Evolutionary conservation across 2,113 vertebrate species (phyloP).

Genomic region (Psammodynastes pulverulentus): DNA sequence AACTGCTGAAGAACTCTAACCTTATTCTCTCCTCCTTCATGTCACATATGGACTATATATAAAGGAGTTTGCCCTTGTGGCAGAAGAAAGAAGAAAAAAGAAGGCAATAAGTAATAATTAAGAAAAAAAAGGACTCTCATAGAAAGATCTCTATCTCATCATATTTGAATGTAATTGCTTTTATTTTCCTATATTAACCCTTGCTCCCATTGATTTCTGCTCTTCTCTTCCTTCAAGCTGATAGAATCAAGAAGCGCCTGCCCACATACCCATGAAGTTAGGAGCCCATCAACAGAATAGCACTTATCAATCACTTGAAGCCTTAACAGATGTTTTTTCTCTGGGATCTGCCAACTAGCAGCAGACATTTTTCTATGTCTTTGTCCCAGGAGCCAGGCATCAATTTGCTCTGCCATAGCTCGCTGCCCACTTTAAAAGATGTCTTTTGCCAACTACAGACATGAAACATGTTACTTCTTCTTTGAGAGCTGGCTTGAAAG

Average conservation of each 20-base stretch:
- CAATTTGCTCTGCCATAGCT: neutral
- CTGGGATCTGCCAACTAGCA: neutral
- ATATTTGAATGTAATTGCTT: neutral
- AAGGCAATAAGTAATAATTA: neutral
- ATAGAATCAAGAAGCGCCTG: neutral
- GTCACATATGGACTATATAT: neutral
- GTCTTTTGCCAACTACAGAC: neutral
- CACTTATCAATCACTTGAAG: neutral
- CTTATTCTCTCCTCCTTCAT: neutral
- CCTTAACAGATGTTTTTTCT: neutral
- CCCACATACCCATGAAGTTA: neutral
- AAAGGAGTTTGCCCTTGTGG: neutral
- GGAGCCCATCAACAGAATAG: neutral
- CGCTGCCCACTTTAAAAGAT: neutral
- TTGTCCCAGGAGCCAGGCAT: neutral
- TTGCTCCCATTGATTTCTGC: neutral
- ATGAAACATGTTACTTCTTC: neutral
- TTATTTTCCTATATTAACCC: neutral
- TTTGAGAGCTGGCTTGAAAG: neutral
- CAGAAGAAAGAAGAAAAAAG: neutral
- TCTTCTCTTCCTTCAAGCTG: neutral
- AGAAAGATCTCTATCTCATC: neutral
- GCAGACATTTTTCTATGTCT: neutral
- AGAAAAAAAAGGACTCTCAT: neutral
- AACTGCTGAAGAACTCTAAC: neutral